phyloP scores from a whole-genome alignment of 2,888 invertebrate species.

The Sarcophaga carnaria region DNA sequence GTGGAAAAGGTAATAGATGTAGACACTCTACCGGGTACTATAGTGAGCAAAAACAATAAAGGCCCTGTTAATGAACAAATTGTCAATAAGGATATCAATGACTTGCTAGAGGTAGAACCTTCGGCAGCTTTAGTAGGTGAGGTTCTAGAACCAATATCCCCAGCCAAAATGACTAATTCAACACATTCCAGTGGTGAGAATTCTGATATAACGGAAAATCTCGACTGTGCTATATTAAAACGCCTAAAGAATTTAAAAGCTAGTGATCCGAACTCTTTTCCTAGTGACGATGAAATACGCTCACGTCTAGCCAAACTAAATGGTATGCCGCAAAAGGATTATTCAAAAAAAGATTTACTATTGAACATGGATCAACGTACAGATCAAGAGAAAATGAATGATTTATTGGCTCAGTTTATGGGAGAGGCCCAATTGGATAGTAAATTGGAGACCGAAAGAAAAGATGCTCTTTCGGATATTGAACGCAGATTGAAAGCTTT shows the following conservation, averaged over 20 bases:
- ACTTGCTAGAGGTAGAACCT: conserved; percentile 68
- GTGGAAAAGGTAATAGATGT: conserved; percentile 74
- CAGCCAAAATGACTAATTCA: conserved; percentile 36
- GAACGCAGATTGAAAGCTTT: conserved; percentile 83
- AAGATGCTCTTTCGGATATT: conserved; percentile 83
- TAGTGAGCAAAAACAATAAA: conserved; percentile 71
- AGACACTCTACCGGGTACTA: conserved; percentile 83
- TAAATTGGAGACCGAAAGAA: conserved; percentile 82
- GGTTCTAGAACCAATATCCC: conserved; percentile 75
- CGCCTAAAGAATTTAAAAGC: conserved; percentile 87
- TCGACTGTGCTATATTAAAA: conserved; percentile 85
- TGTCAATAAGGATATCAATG: conserved; percentile 60
- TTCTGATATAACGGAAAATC: conserved; percentile 77
- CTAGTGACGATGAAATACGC: conserved; percentile 86
- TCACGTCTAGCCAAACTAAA: conserved; percentile 86
- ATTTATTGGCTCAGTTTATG: conserved; percentile 84
- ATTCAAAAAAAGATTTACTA: conserved; percentile 79
- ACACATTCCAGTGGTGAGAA: conserved; percentile 70
- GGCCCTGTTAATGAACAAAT: conserved; percentile 46
- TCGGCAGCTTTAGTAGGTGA: conserved; percentile 74
- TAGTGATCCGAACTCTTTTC: conserved; percentile 79
- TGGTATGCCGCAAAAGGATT: conserved; percentile 82
- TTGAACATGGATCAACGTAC: conserved; percentile 84
- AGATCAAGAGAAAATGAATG: conserved; percentile 88
- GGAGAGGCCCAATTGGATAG: conserved; percentile 84